A percentile compares a stretch with the other conserved stretches of the same genome.
Conservation (phyloP, 2,888 invertebrate genomes). For the Ectobius pallidus region DNA sequence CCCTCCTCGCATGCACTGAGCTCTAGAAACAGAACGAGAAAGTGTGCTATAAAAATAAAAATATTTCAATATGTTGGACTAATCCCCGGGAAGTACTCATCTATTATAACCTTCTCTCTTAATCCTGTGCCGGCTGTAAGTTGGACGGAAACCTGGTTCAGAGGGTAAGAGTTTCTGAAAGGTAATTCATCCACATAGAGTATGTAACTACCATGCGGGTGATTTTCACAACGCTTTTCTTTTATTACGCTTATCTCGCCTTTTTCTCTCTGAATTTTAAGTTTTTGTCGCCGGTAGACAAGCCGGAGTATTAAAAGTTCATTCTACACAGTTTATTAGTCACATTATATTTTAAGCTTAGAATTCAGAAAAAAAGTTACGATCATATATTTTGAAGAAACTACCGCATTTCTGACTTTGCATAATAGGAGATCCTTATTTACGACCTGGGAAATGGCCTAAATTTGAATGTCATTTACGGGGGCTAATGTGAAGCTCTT, state of each 20-base stretch:
- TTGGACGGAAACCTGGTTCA: slow-evolving; percentile 2
- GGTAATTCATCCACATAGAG: slow-evolving; percentile 40
- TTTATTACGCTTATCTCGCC: slow-evolving; percentile 23
- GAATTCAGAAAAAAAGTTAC: no score
- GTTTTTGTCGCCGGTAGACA: slow-evolving; percentile 13
- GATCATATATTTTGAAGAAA: no score
- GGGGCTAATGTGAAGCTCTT: no score
- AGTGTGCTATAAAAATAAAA: slow-evolving; percentile 51
- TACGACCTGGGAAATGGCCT: no score
- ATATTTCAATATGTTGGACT: slow-evolving; percentile 58
- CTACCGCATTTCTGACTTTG: no score
- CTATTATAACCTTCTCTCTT: slow-evolving; percentile 50
- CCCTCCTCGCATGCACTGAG: neutral
- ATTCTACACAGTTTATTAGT: neutral
- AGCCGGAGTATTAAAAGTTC: slow-evolving; percentile 3
- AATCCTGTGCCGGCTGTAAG: slow-evolving; percentile 41
- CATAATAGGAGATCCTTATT: no score
- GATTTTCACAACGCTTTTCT: slow-evolving; percentile 30
- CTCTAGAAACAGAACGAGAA: slow-evolving; percentile 32
- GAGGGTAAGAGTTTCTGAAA: slow-evolving; percentile 20
- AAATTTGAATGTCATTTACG: no score
- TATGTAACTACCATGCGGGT: slow-evolving; percentile 10
- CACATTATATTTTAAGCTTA: no score
- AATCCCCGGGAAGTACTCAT: slow-evolving; percentile 57
- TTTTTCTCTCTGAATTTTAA: slow-evolving; percentile 26